Percentiles rank a stretch among this genome's conserved stretches.
Evolutionary conservation across 2,888 invertebrate genomes (phyloP).

Genomic region (Mellilla xanthometata): DNA sequence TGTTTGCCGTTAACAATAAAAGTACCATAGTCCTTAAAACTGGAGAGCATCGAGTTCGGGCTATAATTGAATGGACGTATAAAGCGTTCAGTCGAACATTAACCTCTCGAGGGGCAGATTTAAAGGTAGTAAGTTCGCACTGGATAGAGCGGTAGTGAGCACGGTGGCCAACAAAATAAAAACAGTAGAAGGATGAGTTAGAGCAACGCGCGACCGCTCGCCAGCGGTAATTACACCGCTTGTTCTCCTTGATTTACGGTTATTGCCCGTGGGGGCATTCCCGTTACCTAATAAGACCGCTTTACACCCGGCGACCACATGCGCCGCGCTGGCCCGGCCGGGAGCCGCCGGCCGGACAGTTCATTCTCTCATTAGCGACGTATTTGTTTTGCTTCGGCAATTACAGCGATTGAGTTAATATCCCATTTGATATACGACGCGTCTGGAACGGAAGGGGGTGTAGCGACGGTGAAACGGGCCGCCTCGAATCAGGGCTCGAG

Average conservation of each 20-base stretch:
- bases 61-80: conserved; percentile 70
- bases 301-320: conserved; percentile 78
- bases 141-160: conserved; percentile 75
- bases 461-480: conserved; percentile 43
- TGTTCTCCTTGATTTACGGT: conserved; percentile 83
- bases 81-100: conserved; percentile 69
- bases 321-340: conserved; percentile 64
- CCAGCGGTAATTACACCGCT: conserved; percentile 83
- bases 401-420: conserved; percentile 76
- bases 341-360: conserved; percentile 61
- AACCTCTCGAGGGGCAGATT: conserved; percentile 74
- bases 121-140: conserved; percentile 77
- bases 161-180: conserved; percentile 77
- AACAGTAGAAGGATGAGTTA: conserved; percentile 79
- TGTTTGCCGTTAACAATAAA: conserved; percentile 21
- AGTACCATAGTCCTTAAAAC: conserved; percentile 35
- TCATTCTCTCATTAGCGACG: conserved; percentile 77
- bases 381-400: conserved; percentile 72
- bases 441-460: conserved; percentile 61
- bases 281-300: conserved; percentile 82
- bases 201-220: conserved; percentile 77
- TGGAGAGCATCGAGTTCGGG: conserved; percentile 44
- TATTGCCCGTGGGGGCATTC: conserved; percentile 82
- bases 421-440: conserved; percentile 68
- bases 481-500: conserved; percentile 44